phyloP scores from a whole-genome alignment of 2,888 invertebrate species.

The Dolomedes plantarius region DNA sequence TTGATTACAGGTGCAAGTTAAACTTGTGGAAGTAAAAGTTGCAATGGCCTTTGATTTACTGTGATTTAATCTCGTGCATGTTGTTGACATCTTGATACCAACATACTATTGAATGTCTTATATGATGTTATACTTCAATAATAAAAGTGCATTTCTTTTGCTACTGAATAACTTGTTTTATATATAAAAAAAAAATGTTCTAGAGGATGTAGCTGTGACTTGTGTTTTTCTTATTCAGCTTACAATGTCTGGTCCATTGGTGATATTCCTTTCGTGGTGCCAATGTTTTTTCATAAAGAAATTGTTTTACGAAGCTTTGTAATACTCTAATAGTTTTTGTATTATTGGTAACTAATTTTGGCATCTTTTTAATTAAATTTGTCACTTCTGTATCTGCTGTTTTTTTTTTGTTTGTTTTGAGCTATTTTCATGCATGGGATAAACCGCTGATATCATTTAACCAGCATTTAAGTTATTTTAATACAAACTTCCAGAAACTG shows the following conservation, averaged over 20 bases:
- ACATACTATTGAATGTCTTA: slow-evolving; percentile 34
- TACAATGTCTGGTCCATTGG: slow-evolving; percentile 69
- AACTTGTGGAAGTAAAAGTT: slow-evolving; percentile 17
- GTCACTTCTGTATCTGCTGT: slow-evolving; percentile 44
- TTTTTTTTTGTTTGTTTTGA: too few species aligned
- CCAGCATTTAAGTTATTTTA: too few species aligned
- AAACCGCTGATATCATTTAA: too few species aligned
- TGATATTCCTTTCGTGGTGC: slow-evolving; percentile 66
- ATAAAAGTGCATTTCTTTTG: slow-evolving; percentile 43
- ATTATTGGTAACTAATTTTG: slow-evolving; percentile 61
- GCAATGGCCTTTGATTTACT: slow-evolving; percentile 66
- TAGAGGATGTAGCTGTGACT: slow-evolving; percentile 53
- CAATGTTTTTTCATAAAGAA: slow-evolving; percentile 60
- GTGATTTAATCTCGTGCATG: slow-evolving; percentile 59
- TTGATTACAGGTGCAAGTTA: slow-evolving; percentile 47
- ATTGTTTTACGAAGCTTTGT: slow-evolving; percentile 67
- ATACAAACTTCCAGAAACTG: too few species aligned
- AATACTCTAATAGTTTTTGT: slow-evolving; percentile 65
- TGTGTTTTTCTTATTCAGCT: slow-evolving; percentile 46
- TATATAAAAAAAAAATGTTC: slow-evolving; percentile 27
- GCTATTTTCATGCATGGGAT: too few species aligned
- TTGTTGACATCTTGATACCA: slow-evolving; percentile 51
- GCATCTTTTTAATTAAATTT: slow-evolving; percentile 70
- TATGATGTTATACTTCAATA: slow-evolving; percentile 39
- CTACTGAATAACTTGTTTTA: slow-evolving; percentile 42